Evolutionary conservation across 1,140 invertebrate species (phyloP).

Genomic region (Subanguina moxae): DNA sequence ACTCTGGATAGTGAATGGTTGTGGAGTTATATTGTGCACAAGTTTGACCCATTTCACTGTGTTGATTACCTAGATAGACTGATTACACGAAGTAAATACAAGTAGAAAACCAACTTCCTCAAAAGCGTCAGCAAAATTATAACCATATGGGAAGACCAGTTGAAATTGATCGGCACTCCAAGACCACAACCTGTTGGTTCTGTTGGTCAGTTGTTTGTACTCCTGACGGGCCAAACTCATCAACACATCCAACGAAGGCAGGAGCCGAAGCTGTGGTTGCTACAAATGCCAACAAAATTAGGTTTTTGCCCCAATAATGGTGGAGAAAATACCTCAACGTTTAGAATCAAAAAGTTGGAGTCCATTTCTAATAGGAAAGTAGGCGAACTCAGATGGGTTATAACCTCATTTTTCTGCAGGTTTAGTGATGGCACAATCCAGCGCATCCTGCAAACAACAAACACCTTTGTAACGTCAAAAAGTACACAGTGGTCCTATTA

Average conservation of each 20-base stretch:
- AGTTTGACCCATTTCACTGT: slow-evolving; percentile 87
- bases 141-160: slow-evolving; percentile 82
- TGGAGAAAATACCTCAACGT: slow-evolving; percentile 17
- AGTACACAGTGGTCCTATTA: no score
- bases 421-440: slow-evolving; percentile 49
- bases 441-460: slow-evolving; percentile 32
- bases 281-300: slow-evolving; percentile 7
- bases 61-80: slow-evolving; percentile 65
- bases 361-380: slow-evolving; percentile 48
- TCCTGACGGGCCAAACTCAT: slow-evolving; percentile 46
- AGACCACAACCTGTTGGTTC: slow-evolving; percentile 59
- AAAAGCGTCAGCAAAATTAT: slow-evolving; percentile 85
- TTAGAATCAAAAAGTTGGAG: slow-evolving; percentile 41
- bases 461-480: no score
- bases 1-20: slow-evolving; percentile 67
- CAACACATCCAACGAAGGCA: slow-evolving; percentile 17
- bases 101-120: slow-evolving; percentile 68
- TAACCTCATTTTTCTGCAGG: slow-evolving; percentile 20
- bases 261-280: slow-evolving; percentile 27
- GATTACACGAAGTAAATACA: slow-evolving; percentile 20
- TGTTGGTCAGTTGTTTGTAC: slow-evolving; percentile 32
- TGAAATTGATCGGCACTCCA: slow-evolving; percentile 71
- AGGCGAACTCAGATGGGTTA: slow-evolving; percentile 29
- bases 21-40: slow-evolving; percentile 70
- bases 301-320: neutral